A percentile compares a stretch with the other conserved stretches of the same genome.
These are phyloP conservation scores for Crotalus horridus DNA, from an alignment of 2,113 vertebrate genomes.

Conservation along the genomic window DNA sequence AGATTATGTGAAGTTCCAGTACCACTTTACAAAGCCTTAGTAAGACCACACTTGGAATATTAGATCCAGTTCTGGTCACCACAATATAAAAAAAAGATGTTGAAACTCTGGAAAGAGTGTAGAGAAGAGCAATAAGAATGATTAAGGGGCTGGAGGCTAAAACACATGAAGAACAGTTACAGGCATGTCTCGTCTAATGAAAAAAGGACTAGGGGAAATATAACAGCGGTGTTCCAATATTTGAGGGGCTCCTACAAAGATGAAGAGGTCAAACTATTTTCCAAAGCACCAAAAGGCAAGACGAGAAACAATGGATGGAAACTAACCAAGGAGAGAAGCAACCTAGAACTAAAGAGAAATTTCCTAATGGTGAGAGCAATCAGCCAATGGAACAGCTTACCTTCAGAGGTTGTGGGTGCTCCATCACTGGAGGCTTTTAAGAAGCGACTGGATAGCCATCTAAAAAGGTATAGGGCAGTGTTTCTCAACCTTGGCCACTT, in stretches of 20 bases:
- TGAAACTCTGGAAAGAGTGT: no score
- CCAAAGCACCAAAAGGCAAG: no score
- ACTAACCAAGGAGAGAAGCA: neutral
- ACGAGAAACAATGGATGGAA: neutral
- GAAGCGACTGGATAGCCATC: neutral
- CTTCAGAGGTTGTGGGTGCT: neutral
- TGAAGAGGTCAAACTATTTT: no score
- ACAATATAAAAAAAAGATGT: no score
- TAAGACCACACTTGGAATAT: no score
- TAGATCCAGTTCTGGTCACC: no score
- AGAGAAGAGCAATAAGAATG: no score
- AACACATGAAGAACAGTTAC: no score
- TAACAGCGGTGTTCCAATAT: neutral
- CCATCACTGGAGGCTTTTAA: neutral
- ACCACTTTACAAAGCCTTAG: no score
- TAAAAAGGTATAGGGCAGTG: neutral
- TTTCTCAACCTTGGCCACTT: no score
- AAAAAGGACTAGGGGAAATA: neutral
- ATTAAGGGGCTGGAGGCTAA: no score
- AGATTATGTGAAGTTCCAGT: no score
- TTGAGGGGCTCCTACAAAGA: neutral
- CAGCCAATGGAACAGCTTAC: neutral
- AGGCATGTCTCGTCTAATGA: neutral
- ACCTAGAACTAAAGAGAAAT: neutral
- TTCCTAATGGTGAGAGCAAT: neutral